phyloP scores from a whole-genome alignment of 2,888 invertebrate species.

The Clanis bilineata region DNA sequence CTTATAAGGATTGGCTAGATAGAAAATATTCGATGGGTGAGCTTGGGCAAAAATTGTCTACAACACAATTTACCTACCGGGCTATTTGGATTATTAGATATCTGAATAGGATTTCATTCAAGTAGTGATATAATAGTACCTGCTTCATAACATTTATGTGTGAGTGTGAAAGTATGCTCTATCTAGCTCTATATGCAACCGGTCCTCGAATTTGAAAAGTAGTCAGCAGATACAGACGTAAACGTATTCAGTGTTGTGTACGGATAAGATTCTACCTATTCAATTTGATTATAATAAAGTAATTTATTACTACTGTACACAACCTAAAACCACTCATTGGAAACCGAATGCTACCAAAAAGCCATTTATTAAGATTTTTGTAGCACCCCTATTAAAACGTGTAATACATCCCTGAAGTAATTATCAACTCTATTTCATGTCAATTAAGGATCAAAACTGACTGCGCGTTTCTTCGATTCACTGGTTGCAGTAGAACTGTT shows the following conservation, averaged over 20 bases:
- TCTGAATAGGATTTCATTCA: too few relatives aligned
- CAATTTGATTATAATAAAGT: slow-evolving; percentile 30
- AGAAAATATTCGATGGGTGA: not conserved
- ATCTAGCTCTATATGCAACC: too few relatives aligned
- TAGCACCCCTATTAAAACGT: slow-evolving; percentile 27
- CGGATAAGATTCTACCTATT: slow-evolving; percentile 13
- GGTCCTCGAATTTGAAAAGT: too few relatives aligned
- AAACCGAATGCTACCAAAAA: slow-evolving; percentile 45
- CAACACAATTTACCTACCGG: too few relatives aligned
- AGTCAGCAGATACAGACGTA: not conserved
- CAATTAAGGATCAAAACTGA: slow-evolving; percentile 15
- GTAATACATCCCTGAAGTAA: not conserved
- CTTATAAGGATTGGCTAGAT: slow-evolving; percentile 21
- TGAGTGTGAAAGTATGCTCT: too few relatives aligned
- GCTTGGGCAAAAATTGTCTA: not conserved
- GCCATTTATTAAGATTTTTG: slow-evolving; percentile 39
- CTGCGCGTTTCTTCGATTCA: not conserved
- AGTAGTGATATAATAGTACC: too few relatives aligned
- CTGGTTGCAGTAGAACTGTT: not conserved
- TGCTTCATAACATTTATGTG: too few relatives aligned
- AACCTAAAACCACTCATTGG: slow-evolving; percentile 35
- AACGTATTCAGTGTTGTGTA: not conserved
- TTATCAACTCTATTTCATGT: not conserved
- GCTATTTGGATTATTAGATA: too few relatives aligned
- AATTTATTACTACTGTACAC: slow-evolving; percentile 39